These are phyloP conservation scores for Coracias cyanogaster DNA, from an alignment of 2,797 vertebrate genomes.

Conservation along the genomic window DNA sequence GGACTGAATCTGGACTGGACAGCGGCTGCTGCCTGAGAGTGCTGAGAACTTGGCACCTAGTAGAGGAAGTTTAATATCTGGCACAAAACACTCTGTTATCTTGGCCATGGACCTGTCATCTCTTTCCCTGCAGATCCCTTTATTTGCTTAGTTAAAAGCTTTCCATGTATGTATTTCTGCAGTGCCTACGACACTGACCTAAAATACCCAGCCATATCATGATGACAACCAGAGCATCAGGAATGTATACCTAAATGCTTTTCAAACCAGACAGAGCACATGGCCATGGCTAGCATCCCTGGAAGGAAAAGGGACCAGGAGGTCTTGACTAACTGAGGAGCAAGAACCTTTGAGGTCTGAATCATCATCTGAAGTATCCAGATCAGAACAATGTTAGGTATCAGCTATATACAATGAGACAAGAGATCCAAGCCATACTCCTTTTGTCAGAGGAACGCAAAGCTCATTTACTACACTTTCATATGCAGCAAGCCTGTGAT, in stretches of 20 bases:
- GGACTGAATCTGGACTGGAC: too few relatives aligned
- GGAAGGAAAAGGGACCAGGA: not conserved
- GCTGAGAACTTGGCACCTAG: not conserved
- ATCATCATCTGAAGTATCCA: not conserved
- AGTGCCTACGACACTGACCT: not conserved
- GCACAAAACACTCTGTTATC: not conserved
- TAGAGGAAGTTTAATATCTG: not conserved
- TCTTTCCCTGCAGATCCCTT: not conserved
- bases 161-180: not conserved
- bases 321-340: not conserved
- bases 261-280: not conserved
- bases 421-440: not conserved
- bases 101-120: not conserved
- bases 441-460: not conserved
- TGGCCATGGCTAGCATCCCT: fast-evolving
- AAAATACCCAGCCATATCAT: fast-evolving
- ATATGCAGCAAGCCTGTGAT: not conserved
- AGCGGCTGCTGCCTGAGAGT: not conserved
- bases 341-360: not conserved
- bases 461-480: not conserved
- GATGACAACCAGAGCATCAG: fast-evolving
- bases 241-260: not conserved
- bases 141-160: not conserved
- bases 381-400: not conserved
- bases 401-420: not conserved